These are phyloP conservation scores for Sebastiscus tertius DNA, from an alignment of 2,797 vertebrate genomes.

Conservation along the genomic window DNA sequence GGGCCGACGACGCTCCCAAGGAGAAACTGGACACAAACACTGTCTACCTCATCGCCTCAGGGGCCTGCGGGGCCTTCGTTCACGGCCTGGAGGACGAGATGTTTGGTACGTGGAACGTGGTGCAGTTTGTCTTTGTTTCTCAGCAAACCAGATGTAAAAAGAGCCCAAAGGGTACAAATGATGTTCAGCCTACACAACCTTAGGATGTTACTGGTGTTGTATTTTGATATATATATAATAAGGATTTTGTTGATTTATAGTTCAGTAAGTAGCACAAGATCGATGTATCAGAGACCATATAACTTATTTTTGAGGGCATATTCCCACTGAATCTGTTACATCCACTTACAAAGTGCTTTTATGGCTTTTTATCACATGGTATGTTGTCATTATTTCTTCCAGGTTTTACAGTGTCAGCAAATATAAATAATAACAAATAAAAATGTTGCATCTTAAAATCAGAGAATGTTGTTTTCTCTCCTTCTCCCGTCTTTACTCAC, in stretches of 20 bases:
- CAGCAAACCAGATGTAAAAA: neutral
- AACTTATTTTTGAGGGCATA: neutral
- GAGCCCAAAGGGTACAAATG: neutral
- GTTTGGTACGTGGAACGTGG: slow-evolving; percentile 85
- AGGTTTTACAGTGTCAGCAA: neutral
- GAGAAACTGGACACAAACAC: slow-evolving; percentile 93
- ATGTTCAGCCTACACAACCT: neutral
- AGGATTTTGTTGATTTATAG: neutral
- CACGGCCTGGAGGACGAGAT: slow-evolving; percentile 99
- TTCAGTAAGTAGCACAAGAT: neutral
- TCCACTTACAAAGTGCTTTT: neutral
- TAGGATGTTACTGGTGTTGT: neutral
- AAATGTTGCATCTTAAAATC: neutral
- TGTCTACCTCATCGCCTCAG: slow-evolving; percentile 95
- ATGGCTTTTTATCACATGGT: neutral
- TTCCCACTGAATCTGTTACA: neutral
- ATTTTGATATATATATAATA: neutral
- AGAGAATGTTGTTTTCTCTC: neutral
- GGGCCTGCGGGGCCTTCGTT: slow-evolving; percentile 97
- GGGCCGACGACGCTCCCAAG: slow-evolving; percentile 97
- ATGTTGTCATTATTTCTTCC: neutral
- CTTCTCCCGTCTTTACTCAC: neutral
- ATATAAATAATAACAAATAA: neutral
- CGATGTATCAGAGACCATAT: neutral
- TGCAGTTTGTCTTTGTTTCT: neutral